Percentiles rank a stretch among this genome's conserved stretches.
These are phyloP conservation scores for Protophormia terraenovae DNA, from an alignment of 2,888 invertebrate species.

Conservation along the genomic window DNA sequence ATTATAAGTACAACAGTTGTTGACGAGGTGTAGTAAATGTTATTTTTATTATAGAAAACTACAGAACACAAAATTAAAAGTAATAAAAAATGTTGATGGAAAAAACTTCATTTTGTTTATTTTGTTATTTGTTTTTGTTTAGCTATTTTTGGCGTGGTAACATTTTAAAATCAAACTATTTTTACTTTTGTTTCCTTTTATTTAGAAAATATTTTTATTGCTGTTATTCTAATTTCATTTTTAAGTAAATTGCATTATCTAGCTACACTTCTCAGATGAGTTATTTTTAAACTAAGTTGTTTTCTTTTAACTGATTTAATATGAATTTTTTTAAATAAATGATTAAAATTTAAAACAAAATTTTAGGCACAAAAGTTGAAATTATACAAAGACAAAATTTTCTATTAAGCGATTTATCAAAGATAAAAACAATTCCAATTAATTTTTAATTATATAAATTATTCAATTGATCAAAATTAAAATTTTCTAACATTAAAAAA, in stretches of 20 bases:
- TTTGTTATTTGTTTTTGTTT: neutral
- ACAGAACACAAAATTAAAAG: neutral
- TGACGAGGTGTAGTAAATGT: neutral
- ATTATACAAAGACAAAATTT: no score
- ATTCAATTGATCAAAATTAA: no score
- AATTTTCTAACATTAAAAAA: no score
- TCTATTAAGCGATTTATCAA: no score
- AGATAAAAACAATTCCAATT: no score
- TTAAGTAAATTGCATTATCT: neutral
- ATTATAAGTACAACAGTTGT: neutral
- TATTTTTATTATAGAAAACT: slow-evolving; percentile 14
- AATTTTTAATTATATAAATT: no score
- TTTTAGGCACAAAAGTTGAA: no score
- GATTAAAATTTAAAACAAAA: no score
- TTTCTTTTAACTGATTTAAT: neutral
- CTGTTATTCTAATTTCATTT: no score
- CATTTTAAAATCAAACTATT: neutral
- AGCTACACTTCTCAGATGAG: slow-evolving; percentile 5
- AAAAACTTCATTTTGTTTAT: neutral
- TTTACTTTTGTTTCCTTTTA: neutral
- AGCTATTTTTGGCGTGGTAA: slow-evolving; percentile 22
- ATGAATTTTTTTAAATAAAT: neutral
- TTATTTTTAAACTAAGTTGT: neutral
- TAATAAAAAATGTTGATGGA: neutral
- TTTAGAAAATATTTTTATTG: no score